Evolutionary conservation across 37 sponge, comb jelly and placozoan species (phyloP).

Genomic region (Spongia lamella): DNA sequence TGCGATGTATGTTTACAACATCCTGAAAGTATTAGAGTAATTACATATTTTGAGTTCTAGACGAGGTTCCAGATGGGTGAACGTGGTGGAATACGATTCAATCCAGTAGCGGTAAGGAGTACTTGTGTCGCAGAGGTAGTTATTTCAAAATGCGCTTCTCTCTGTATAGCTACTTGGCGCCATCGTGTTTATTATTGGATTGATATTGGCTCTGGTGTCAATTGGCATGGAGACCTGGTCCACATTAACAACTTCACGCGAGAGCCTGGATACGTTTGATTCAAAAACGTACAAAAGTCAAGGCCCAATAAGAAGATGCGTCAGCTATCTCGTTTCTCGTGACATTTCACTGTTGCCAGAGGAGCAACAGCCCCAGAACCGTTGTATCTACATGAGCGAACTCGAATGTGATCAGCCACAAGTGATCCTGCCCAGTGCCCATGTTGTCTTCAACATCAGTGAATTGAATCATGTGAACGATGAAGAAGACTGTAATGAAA

Average conservation of each 20-base stretch:
- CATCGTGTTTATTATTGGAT: conserved; percentile 32
- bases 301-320: conserved; percentile 36
- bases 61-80: too few species aligned
- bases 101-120: too few species aligned
- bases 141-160: too few species aligned
- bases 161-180: conserved; percentile 33
- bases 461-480: conserved; percentile 49
- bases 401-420: conserved; percentile 35
- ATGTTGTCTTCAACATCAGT: conserved; percentile 25
- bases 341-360: conserved; percentile 38
- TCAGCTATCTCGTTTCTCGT: conserved; percentile 20
- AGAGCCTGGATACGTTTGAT: too few species aligned
- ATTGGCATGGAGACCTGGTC: conserved; percentile 52
- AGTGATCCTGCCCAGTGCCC: conserved; percentile 44
- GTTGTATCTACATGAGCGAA: conserved; percentile 43
- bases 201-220: conserved; percentile 45
- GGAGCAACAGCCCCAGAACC: neutral
- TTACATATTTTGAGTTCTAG: too few species aligned
- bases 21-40: too few species aligned
- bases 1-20: too few species aligned
- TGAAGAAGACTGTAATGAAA: conserved; percentile 33
- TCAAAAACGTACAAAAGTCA: neutral
- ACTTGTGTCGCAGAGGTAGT: too few species aligned
- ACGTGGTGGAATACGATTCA: too few species aligned
- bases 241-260: conserved; percentile 30